phyloP scores from a whole-genome alignment of 2,888 invertebrate genomes.

The Scaptodrosophila latifasciaeformis region DNA sequence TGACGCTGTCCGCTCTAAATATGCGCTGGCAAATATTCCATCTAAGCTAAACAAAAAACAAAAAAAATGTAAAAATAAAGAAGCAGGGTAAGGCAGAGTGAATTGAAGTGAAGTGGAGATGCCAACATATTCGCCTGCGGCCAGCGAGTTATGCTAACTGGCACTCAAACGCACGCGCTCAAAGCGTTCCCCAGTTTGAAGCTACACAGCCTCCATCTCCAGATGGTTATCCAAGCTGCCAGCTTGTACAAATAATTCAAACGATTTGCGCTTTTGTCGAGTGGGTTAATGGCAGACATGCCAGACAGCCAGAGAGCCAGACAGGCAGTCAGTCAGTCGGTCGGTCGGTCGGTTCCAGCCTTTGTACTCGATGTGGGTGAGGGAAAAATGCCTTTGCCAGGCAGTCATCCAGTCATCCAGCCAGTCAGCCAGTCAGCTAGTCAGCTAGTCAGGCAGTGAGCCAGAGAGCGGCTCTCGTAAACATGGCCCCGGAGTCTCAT shows the following conservation, averaged over 20 bases:
- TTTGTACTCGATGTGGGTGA: slow-evolving; percentile 30
- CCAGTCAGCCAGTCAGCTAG: not conserved
- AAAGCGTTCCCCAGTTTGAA: slow-evolving; percentile 27
- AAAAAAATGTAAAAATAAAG: no score
- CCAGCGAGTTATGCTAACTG: slow-evolving; percentile 55
- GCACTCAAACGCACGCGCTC: slow-evolving; percentile 44
- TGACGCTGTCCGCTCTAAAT: no score
- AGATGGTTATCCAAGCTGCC: no score
- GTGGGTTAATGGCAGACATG: slow-evolving; percentile 50
- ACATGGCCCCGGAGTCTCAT: slow-evolving; percentile 22
- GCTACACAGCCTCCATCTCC: no score
- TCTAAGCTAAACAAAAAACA: slow-evolving; percentile 9
- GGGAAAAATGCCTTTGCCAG: slow-evolving; percentile 49
- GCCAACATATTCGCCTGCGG: slow-evolving; percentile 54
- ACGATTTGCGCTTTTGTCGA: slow-evolving; percentile 53
- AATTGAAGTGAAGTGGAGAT: no score
- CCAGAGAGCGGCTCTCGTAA: not conserved
- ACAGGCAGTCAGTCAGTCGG: no score
- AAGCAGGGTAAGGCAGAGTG: no score
- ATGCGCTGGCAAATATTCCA: slow-evolving; percentile 28
- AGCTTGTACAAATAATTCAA: slow-evolving; percentile 60
- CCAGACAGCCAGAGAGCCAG: no score
- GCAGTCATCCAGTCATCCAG: not conserved
- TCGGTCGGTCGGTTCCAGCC: no score
- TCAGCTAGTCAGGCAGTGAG: not conserved